Evolutionary conservation across 2,888 invertebrate genomes (phyloP).

Genomic region (Eledone cirrhosa): DNA sequence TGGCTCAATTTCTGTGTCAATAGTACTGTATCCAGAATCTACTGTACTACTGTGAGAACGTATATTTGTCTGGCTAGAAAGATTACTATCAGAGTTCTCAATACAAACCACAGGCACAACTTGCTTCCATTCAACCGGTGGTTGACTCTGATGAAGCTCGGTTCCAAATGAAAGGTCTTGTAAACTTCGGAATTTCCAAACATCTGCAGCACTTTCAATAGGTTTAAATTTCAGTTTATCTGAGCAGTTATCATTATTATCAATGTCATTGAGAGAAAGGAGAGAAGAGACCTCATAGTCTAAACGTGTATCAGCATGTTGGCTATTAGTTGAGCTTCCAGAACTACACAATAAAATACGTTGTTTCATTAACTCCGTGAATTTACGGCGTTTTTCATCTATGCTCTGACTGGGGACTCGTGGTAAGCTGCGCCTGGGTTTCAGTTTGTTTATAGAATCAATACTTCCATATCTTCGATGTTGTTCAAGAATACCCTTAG

Average conservation of each 20-base stretch:
- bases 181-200: conserved; percentile 8
- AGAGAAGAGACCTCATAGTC: conserved; percentile 25
- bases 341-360: conserved; percentile 23
- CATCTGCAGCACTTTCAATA: conserved; percentile 23
- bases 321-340: conserved; percentile 5
- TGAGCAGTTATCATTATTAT: not conserved
- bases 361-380: conserved; percentile 20
- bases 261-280: conserved; percentile 5
- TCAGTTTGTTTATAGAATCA: conserved; percentile 8
- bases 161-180: not conserved
- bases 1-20: conserved; percentile 19
- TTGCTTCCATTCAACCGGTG: not conserved
- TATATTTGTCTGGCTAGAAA: not conserved
- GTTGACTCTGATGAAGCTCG: not conserved
- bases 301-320: conserved; percentile 7
- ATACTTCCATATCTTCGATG: conserved; percentile 4
- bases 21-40: conserved; percentile 27
- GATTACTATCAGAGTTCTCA: not conserved
- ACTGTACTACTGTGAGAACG: conserved; percentile 21
- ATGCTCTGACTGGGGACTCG: conserved; percentile 18
- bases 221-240: conserved; percentile 20
- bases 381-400: conserved; percentile 20
- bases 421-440: conserved; percentile 9
- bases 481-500: conserved; percentile 7
- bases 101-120: conserved; percentile 12